Conservation (phyloP, 2,113 vertebrate species). For the Emydocephalus ijimae region DNA sequence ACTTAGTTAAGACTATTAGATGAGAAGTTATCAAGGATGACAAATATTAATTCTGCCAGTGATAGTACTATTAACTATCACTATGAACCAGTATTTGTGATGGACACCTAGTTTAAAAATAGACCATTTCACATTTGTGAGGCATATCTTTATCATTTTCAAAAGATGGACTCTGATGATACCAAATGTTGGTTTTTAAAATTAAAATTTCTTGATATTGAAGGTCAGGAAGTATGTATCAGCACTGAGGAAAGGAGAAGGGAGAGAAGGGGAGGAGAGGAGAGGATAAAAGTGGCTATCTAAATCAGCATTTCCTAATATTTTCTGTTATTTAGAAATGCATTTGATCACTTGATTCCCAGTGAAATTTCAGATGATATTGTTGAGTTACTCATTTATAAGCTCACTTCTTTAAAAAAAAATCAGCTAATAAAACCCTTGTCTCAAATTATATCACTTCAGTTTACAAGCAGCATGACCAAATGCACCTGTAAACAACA, state of each 20-base stretch:
- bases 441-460: background rate
- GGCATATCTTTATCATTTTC: fast-evolving
- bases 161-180: background rate
- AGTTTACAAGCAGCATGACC: background rate
- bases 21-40: background rate
- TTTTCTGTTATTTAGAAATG: background rate
- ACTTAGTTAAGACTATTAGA: background rate
- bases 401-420: background rate
- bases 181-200: background rate
- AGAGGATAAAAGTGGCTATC: background rate
- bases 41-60: background rate
- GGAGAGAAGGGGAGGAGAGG: too few species aligned
- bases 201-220: conserved; percentile 48
- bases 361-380: background rate
- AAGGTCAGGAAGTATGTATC: background rate
- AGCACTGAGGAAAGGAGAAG: background rate
- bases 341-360: background rate
- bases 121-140: background rate
- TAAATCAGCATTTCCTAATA: conserved; percentile 7
- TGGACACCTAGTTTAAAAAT: background rate
- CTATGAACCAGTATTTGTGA: background rate
- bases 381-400: background rate
- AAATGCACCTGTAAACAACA: background rate
- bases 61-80: background rate
- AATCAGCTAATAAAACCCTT: background rate